Conservation (phyloP, 1,140 invertebrate species). For the Zelostemma sp. region DNA sequence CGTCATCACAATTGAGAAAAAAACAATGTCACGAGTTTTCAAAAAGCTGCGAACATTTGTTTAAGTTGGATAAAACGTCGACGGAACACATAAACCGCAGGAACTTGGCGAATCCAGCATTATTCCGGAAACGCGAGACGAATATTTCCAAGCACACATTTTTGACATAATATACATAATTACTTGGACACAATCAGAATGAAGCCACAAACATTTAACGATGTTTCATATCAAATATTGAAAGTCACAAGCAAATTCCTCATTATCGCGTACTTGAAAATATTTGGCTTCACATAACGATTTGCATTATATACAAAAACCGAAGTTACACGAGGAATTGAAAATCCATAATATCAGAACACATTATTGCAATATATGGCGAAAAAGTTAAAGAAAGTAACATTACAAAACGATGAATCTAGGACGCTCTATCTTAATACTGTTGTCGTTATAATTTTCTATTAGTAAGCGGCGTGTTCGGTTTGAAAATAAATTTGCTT, state of each 20-base stretch:
- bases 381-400: constrained; percentile 56
- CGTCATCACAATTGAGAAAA: background rate
- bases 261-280: background rate
- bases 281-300: constrained; percentile 2
- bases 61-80: background rate
- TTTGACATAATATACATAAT: no score
- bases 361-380: constrained; percentile 54
- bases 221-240: no score
- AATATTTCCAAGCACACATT: background rate
- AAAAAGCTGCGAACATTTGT: background rate
- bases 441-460: constrained; percentile 55
- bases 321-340: no score
- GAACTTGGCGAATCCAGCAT: background rate
- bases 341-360: no score
- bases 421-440: constrained; percentile 66
- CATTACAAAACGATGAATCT: constrained; percentile 54
- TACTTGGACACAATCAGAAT: no score
- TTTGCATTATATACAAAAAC: no score
- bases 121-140: background rate
- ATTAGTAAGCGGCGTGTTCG: constrained; percentile 27
- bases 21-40: background rate
- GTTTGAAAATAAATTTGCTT: no score
- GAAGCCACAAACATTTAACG: no score
- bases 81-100: background rate
- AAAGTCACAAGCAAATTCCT: background rate